Evolutionary conservation across 2,113 vertebrate genomes (phyloP), one percentile per base, ranked within the genome.

Genomic region (Ardeotis arabs): DNA sequence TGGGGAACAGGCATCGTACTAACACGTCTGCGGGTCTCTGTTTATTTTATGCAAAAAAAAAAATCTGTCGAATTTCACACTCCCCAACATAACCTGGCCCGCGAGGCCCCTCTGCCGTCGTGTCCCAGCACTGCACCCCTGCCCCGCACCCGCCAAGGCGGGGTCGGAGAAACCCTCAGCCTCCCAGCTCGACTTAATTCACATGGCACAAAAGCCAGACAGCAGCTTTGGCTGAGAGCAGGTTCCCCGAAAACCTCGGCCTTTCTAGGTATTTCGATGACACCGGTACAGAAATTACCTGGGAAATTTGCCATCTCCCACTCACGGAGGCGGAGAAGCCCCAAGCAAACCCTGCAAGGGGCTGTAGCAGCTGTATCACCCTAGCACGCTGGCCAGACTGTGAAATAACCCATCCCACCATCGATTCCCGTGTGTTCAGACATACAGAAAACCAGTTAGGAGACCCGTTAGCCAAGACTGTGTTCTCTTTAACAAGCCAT

Each of bases 71-170:
- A 55, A 56, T 39, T 20, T 77, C 89, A 19, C 13, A 1, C 25
- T 80, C 18, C 41, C 6, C 35, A n/a, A 1, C 66, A 20, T 21
- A 9, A 8, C 12, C 28, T 5, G 18, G 88, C 70, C 60, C 66
- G 23, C 28, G 59, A 66, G 75, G 41, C 58, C 95, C 96, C 95
- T 96, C 97, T 97, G 91, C 94, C 3, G 95, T 76, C 44, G 1
- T 1, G 35, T 53, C 56, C 66, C 66, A 85, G 92, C 77, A 91
- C 44, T 97, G 80, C 90, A 95, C 27, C 74, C 58, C 4, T 1
- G 15, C 19, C 23, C 47, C 13, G 6, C 35, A 23, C 33, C 27
- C 35, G 1, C 47, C 10, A 0, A 45, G 24, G 22, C 49, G 27
- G 73, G 44, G 22, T 24, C 50, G 35, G 27, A 25, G 0, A 21